Conservation (phyloP, 2,888 invertebrate genomes). For the Lasiommata megera region DNA sequence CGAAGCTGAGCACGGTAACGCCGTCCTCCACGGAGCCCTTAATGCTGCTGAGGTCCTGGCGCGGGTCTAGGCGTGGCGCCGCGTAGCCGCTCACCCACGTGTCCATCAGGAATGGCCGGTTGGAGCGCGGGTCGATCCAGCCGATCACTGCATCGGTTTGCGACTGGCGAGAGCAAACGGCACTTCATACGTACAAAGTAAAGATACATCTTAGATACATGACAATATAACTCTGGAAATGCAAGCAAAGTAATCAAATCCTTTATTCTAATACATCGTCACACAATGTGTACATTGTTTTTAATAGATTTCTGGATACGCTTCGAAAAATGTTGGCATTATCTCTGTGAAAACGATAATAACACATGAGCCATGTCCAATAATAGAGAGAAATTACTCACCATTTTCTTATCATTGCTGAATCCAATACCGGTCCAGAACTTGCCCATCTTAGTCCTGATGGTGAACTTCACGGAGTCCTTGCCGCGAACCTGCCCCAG, state of each 20-base stretch:
- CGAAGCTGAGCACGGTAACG: constrained; percentile 19
- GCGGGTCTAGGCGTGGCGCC: constrained; percentile 85
- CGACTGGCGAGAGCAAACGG: constrained; percentile 71
- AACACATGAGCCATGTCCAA: too few relatives aligned
- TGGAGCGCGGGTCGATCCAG: constrained; percentile 90
- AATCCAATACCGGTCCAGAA: constrained; percentile 96
- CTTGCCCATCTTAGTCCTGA: constrained; percentile 88
- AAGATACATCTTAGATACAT: too few relatives aligned
- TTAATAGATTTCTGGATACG: too few relatives aligned
- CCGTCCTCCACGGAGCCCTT: constrained; percentile 34
- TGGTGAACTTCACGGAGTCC: constrained; percentile 90
- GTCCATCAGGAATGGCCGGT: constrained; percentile 92
- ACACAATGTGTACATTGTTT: too few relatives aligned
- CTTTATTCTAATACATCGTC: too few relatives aligned
- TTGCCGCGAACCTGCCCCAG: constrained; percentile 81
- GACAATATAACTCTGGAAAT: too few relatives aligned
- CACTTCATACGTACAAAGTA: too few relatives aligned
- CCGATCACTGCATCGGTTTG: constrained; percentile 94
- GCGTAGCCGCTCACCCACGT: constrained; percentile 91
- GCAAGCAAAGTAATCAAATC: too few relatives aligned
- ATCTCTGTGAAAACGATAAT: too few relatives aligned
- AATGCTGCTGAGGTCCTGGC: constrained; percentile 87
- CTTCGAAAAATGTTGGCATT: too few relatives aligned
- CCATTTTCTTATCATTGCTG: constrained; percentile 92
- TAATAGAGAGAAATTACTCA: constrained; percentile 62